phyloP scores from a whole-genome alignment of 2,113 vertebrate species.

The Myrmecophaga tridactyla region DNA sequence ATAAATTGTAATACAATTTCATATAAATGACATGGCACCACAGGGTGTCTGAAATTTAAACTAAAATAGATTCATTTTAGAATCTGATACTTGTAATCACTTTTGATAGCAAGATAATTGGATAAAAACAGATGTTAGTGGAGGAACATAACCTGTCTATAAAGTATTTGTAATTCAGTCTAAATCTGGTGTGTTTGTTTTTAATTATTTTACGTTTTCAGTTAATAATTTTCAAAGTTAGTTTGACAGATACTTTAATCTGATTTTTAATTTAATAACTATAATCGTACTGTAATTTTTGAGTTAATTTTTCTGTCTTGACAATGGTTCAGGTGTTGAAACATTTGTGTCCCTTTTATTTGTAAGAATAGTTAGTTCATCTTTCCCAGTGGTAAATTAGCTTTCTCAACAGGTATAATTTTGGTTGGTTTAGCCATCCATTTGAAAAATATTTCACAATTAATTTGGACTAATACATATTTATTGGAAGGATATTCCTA shows the following conservation, averaged over 20 bases:
- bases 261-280: background rate
- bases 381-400: background rate
- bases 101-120: constrained; percentile 46
- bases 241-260: background rate
- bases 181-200: background rate
- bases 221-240: background rate
- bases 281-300: accelerated
- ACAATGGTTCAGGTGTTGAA: background rate
- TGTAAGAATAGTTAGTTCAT: background rate
- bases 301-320: background rate
- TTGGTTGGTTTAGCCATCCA: background rate
- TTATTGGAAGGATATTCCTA: background rate
- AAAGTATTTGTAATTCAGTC: background rate
- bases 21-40: constrained; percentile 43
- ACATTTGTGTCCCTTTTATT: background rate
- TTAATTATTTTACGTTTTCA: background rate
- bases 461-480: background rate
- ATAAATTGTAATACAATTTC: constrained; percentile 64
- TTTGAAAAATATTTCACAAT: background rate
- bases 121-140: constrained; percentile 28
- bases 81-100: constrained; percentile 15
- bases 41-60: constrained; percentile 59
- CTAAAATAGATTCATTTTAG: constrained; percentile 44
- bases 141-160: background rate
- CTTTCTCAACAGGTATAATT: background rate